Percentiles rank a stretch among this genome's conserved stretches.
Conservation (phyloP, 2,888 invertebrate species). For the Tetrapedia diversipes region DNA sequence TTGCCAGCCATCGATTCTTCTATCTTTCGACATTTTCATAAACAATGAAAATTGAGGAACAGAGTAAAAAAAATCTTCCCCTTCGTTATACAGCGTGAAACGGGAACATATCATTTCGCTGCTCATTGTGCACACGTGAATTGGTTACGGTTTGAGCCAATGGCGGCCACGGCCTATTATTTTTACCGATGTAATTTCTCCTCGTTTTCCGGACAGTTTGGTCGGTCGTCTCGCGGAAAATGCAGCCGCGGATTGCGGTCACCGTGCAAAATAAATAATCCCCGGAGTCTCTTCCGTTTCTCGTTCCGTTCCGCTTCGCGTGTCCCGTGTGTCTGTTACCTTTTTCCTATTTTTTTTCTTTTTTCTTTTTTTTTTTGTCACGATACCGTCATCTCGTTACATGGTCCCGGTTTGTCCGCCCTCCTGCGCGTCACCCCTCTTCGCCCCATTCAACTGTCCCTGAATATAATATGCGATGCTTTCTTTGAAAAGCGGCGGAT, state of each 20-base stretch:
- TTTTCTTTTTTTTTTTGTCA: constrained; percentile 64
- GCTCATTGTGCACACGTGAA: constrained; percentile 30
- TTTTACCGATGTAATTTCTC: constrained; percentile 77
- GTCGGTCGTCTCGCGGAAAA: constrained; percentile 69
- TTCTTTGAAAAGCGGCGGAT: constrained; percentile 26
- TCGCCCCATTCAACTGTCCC: constrained; percentile 2
- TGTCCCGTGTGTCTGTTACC: constrained; percentile 38
- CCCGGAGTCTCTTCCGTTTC: constrained; percentile 65
- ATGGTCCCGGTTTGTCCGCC: constrained; percentile 37
- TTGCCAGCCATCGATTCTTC: too few relatives aligned
- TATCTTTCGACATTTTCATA: too few relatives aligned
- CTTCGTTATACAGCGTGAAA: neutral
- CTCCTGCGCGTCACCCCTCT: neutral
- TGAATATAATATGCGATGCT: constrained; percentile 16
- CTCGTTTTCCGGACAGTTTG: constrained; percentile 81
- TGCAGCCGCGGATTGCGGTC: constrained; percentile 75
- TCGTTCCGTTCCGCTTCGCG: constrained; percentile 65
- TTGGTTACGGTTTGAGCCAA: constrained; percentile 4
- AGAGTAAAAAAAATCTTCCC: too few relatives aligned
- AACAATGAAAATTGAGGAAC: too few relatives aligned
- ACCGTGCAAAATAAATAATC: constrained; percentile 77
- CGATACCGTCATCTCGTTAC: constrained; percentile 63
- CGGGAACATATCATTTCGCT: constrained; percentile 7
- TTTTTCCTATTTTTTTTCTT: too few relatives aligned
- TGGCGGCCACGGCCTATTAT: constrained; percentile 66